A percentile compares a stretch with the other conserved stretches of the same genome.
phyloP scores from a whole-genome alignment of 1,140 invertebrate species.

The Campodea augens region DNA sequence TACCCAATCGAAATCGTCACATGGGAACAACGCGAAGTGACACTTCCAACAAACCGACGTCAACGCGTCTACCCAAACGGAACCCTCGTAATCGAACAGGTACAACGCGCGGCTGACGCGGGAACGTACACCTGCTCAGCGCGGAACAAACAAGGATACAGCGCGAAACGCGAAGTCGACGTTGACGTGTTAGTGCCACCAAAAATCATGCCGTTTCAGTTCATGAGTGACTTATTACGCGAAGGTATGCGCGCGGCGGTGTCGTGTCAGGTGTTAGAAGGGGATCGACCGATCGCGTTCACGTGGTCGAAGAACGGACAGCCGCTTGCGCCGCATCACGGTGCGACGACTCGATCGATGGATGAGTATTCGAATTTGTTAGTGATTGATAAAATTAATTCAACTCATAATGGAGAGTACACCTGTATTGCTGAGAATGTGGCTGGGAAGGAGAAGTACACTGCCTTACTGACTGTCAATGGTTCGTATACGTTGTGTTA shows the following conservation, averaged over 20 bases:
- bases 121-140: slow-evolving; percentile 77
- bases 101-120: slow-evolving; percentile 34
- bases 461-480: slow-evolving; percentile 58
- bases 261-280: slow-evolving; percentile 82
- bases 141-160: slow-evolving; percentile 58
- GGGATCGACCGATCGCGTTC: slow-evolving; percentile 79
- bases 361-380: slow-evolving; percentile 76
- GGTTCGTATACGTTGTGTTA: slow-evolving; percentile 30
- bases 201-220: slow-evolving; percentile 67
- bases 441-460: slow-evolving; percentile 51
- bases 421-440: slow-evolving; percentile 71
- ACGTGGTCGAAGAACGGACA: slow-evolving; percentile 43
- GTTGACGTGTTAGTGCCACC: slow-evolving; percentile 76
- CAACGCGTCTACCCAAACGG: slow-evolving; percentile 74
- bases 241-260: slow-evolving; percentile 84
- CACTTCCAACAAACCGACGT: slow-evolving; percentile 62
- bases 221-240: slow-evolving; percentile 53
- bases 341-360: slow-evolving; percentile 39
- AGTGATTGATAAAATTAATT: slow-evolving; percentile 67
- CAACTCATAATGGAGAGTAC: slow-evolving; percentile 68
- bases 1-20: slow-evolving; percentile 73
- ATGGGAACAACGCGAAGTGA: slow-evolving; percentile 71
- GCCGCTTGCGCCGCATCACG: slow-evolving; percentile 29
- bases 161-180: slow-evolving; percentile 56
- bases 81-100: slow-evolving; percentile 55